Evolutionary conservation across 2,113 vertebrate species (phyloP).

Genomic region (Festucalex cinctus): DNA sequence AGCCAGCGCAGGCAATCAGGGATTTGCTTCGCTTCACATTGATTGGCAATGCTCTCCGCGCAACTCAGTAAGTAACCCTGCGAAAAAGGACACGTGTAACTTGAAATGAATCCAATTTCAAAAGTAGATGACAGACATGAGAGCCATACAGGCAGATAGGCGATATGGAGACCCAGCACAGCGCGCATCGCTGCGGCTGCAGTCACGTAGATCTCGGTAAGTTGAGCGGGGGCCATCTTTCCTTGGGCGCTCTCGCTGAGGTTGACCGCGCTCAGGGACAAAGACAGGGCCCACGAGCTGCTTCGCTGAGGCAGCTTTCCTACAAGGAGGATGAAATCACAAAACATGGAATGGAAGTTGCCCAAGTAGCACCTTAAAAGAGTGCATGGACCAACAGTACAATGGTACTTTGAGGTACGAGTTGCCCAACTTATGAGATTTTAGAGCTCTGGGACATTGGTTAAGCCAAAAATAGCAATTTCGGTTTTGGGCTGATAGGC

Average conservation of each 20-base stretch:
- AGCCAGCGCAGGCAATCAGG: constrained; percentile 90
- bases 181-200: constrained; percentile 85
- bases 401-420: no score
- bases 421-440: no score
- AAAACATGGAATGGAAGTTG: neutral
- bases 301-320: constrained; percentile 86
- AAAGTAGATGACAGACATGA: neutral
- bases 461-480: no score
- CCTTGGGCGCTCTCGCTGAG: constrained; percentile 88
- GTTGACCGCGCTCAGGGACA: constrained; percentile 92
- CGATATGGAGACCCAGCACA: constrained; percentile 82
- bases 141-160: constrained; percentile 83
- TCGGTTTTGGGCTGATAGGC: no score
- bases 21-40: constrained; percentile 77
- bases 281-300: constrained; percentile 81
- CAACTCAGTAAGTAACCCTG: constrained; percentile 89
- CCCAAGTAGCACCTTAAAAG: neutral
- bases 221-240: constrained; percentile 82
- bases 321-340: constrained; percentile 40
- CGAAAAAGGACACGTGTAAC: constrained; percentile 1
- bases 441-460: no score
- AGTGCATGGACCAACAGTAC: no score
- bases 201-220: constrained; percentile 89
- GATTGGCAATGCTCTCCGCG: constrained; percentile 76
- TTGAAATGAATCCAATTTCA: neutral